Conservation (phyloP, 2,113 vertebrate species). For the Tragelaphus buxtoni region DNA sequence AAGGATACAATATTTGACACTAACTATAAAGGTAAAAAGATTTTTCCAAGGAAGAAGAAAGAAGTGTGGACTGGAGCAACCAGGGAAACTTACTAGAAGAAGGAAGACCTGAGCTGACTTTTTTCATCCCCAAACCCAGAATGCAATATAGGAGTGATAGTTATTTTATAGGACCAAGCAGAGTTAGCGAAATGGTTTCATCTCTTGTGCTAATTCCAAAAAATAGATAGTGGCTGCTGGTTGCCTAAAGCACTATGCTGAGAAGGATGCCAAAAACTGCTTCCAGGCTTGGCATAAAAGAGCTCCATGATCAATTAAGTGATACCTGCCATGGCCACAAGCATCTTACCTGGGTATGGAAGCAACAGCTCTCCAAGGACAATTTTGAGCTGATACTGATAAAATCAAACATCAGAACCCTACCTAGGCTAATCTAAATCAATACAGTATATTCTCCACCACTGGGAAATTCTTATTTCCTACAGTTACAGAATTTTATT, state of each 20-base stretch:
- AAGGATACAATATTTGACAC: neutral
- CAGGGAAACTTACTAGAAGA: neutral
- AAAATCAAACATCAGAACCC: conserved; percentile 34
- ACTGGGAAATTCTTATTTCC: neutral
- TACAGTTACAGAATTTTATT: neutral
- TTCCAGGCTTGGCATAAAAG: conserved; percentile 2
- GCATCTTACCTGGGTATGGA: neutral
- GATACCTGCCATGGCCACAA: neutral
- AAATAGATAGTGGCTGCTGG: neutral
- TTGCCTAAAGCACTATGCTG: neutral
- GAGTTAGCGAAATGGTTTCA: conserved; percentile 35
- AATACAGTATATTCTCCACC: neutral
- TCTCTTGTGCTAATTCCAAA: conserved; percentile 20
- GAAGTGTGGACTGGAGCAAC: neutral
- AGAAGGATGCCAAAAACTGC: conserved; percentile 3
- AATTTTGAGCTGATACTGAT: conserved; percentile 22
- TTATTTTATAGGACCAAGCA: conserved; percentile 8
- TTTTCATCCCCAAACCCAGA: conserved; percentile 6
- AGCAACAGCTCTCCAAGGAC: conserved; percentile 1
- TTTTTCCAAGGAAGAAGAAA: neutral
- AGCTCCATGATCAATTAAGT: neutral
- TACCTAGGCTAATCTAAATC: neutral
- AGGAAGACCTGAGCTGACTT: neutral
- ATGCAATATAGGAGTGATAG: neutral
- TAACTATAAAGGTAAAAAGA: neutral